These are phyloP conservation scores for Cepaea nemoralis DNA, from an alignment of 1,140 invertebrate species.

Conservation along the genomic window DNA sequence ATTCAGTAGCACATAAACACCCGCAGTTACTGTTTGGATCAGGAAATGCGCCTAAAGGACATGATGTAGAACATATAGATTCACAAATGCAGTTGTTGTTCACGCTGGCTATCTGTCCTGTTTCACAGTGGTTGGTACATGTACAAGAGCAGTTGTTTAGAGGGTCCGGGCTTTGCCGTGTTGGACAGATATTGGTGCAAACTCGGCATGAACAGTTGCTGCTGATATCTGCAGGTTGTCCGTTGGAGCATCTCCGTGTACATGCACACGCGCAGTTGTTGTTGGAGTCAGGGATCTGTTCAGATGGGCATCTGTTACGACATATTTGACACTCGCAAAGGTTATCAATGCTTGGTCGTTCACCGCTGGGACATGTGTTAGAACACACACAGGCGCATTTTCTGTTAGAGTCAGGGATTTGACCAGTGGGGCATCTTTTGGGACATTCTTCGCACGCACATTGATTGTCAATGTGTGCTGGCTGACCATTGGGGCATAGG, in stretches of 20 bases:
- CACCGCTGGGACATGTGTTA: neutral
- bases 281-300: neutral
- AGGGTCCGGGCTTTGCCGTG: neutral
- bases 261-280: neutral
- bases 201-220: neutral
- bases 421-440: neutral
- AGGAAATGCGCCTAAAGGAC: too few relatives aligned
- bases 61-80: too few relatives aligned
- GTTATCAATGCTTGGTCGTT: neutral
- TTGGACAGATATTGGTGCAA: neutral
- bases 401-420: neutral
- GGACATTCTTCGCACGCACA: neutral
- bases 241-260: neutral
- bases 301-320: neutral
- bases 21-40: neutral
- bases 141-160: neutral
- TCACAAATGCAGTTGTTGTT: neutral
- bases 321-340: neutral
- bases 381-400: neutral
- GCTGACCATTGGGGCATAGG: neutral
- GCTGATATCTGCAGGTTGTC: neutral
- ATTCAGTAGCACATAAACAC: neutral
- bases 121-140: neutral
- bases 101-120: neutral
- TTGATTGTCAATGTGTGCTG: neutral